Evolutionary conservation across 1,140 invertebrate genomes (phyloP).

Genomic region (Aphelenchoides fujianensis): DNA sequence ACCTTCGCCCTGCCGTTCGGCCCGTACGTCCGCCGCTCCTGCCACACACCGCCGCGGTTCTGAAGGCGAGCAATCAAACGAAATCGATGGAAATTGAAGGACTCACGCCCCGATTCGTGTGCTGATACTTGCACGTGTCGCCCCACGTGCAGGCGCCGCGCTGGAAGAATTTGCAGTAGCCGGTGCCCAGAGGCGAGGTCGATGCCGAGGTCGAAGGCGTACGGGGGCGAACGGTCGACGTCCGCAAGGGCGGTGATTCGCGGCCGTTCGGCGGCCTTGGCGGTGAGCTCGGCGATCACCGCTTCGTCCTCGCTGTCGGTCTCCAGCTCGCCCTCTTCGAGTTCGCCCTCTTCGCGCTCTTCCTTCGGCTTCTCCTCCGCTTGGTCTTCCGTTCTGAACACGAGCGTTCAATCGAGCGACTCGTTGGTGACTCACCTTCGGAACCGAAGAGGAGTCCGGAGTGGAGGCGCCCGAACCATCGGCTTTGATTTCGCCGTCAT

Average conservation of each 20-base stretch:
- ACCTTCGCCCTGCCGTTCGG: neutral
- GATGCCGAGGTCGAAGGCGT: neutral
- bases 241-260: neutral
- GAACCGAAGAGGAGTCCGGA: too few relatives aligned
- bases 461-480: too few relatives aligned
- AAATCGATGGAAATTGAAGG: too few relatives aligned
- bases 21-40: neutral
- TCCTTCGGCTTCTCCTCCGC: too few relatives aligned
- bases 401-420: neutral
- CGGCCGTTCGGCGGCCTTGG: too few relatives aligned
- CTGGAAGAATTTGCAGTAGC: slow-evolving; percentile 8
- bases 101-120: too few relatives aligned
- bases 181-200: neutral
- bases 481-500: too few relatives aligned
- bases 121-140: neutral
- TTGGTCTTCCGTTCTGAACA: neutral
- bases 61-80: too few relatives aligned
- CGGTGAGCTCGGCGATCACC: too few relatives aligned
- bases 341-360: slow-evolving; percentile 2
- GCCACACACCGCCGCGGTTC: slow-evolving; percentile 4
- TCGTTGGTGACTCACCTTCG: neutral
- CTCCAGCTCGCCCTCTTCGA: slow-evolving; percentile 5
- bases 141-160: slow-evolving; percentile 7
- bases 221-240: too few relatives aligned
- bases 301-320: neutral